These are phyloP conservation scores for Apantesis nais DNA, from an alignment of 2,888 invertebrate species.

Conservation along the genomic window DNA sequence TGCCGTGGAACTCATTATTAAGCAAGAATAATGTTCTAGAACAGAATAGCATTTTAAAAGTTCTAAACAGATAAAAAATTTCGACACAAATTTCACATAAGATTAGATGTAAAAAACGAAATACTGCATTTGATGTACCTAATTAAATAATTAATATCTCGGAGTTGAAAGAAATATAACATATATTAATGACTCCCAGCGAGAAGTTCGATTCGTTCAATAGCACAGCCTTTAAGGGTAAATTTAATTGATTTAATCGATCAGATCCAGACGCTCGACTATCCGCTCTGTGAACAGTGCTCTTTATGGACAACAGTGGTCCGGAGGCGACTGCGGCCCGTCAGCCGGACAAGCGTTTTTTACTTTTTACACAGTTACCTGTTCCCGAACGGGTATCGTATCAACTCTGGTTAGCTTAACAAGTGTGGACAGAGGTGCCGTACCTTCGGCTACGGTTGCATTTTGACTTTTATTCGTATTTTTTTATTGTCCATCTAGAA, in stretches of 20 bases:
- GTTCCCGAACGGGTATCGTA: conserved; percentile 78
- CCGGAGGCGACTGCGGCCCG: conserved; percentile 65
- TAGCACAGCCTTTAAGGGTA: not conserved
- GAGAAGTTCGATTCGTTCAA: not conserved
- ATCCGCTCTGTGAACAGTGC: conserved; percentile 48
- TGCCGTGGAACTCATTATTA: not conserved
- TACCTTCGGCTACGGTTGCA: conserved; percentile 56
- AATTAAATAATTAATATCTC: not conserved
- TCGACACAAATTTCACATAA: not conserved
- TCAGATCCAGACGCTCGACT: conserved; percentile 11
- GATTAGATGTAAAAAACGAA: not conserved
- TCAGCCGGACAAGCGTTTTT: conserved; percentile 70
- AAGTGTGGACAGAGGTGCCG: conserved; percentile 76
- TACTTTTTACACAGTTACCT: conserved; percentile 79
- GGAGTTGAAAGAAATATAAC: too few relatives aligned
- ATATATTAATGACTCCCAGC: not conserved
- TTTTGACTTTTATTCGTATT: conserved; percentile 3
- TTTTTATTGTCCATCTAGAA: conserved; percentile 8
- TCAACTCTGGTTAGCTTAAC: conserved; percentile 78
- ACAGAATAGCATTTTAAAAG: not conserved
- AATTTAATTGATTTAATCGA: conserved; percentile 3
- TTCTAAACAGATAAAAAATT: not conserved
- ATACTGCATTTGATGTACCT: not conserved
- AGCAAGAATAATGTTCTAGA: not conserved
- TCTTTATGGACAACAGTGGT: conserved; percentile 49